Conservation (phyloP, 2,888 invertebrate genomes). For the Amorpha juglandis region DNA sequence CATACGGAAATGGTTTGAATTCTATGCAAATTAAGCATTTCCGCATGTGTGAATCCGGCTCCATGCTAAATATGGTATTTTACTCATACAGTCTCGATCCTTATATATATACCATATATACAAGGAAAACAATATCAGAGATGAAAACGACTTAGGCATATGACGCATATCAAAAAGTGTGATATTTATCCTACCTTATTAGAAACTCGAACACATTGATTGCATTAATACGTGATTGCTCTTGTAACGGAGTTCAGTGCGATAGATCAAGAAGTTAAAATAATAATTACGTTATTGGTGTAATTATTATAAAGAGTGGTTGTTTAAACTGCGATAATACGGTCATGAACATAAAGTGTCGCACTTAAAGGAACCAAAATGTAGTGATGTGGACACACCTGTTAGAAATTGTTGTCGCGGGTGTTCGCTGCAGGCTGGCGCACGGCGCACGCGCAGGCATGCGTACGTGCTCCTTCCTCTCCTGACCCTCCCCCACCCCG, state of each 20-base stretch:
- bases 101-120: background rate
- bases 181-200: no score
- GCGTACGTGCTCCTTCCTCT: constrained; percentile 52
- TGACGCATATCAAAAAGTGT: background rate
- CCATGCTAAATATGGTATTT: background rate
- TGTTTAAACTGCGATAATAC: background rate
- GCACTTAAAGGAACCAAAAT: constrained; percentile 55
- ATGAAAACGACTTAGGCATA: background rate
- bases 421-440: constrained; percentile 61
- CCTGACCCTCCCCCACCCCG: constrained; percentile 38
- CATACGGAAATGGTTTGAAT: constrained; percentile 55
- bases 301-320: constrained; percentile 4
- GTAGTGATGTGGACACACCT: constrained; percentile 64
- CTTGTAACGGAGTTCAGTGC: no score
- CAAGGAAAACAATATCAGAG: background rate
- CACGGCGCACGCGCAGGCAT: constrained; percentile 78
- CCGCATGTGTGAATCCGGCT: background rate
- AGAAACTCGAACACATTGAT: background rate
- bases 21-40: constrained; percentile 9
- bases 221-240: background rate
- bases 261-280: background rate
- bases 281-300: constrained; percentile 1
- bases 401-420: constrained; percentile 69
- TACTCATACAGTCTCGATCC: background rate
- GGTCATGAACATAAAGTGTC: constrained; percentile 32